Evolutionary conservation across 2,113 vertebrate genomes (phyloP).

Genomic region (Theristicus caerulescens): DNA sequence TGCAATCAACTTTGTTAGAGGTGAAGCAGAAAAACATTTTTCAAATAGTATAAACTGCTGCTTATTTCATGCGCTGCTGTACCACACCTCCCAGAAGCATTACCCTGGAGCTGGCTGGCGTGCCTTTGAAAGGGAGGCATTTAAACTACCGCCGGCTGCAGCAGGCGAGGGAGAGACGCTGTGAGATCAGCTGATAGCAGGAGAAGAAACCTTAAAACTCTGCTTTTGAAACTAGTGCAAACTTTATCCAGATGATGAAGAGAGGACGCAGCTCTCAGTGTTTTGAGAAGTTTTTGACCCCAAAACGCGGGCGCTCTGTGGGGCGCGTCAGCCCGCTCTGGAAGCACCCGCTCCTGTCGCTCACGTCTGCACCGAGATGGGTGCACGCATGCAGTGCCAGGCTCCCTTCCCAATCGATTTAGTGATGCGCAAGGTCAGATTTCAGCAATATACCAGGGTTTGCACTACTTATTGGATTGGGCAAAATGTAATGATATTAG

Average conservation of each 20-base stretch:
- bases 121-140: not conserved
- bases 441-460: not conserved
- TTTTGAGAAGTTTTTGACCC: not conserved
- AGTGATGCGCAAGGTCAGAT: not conserved
- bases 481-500: not conserved
- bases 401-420: not conserved
- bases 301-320: not conserved
- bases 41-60: not conserved
- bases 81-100: not conserved
- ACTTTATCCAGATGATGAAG: not conserved
- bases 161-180: not conserved
- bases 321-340: not conserved
- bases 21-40: conserved; percentile 51
- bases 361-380: fast-evolving
- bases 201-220: not conserved
- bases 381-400: not conserved
- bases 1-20: conserved; percentile 33
- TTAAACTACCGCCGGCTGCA: not conserved
- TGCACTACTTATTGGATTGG: not conserved
- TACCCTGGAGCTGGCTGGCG: not conserved
- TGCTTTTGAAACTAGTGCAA: not conserved
- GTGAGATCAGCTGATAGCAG: not conserved
- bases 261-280: not conserved
- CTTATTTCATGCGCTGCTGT: not conserved
- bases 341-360: not conserved